These are phyloP conservation scores for Amphilophus citrinellus DNA, from an alignment of 2,113 vertebrate genomes.

Conservation along the genomic window DNA sequence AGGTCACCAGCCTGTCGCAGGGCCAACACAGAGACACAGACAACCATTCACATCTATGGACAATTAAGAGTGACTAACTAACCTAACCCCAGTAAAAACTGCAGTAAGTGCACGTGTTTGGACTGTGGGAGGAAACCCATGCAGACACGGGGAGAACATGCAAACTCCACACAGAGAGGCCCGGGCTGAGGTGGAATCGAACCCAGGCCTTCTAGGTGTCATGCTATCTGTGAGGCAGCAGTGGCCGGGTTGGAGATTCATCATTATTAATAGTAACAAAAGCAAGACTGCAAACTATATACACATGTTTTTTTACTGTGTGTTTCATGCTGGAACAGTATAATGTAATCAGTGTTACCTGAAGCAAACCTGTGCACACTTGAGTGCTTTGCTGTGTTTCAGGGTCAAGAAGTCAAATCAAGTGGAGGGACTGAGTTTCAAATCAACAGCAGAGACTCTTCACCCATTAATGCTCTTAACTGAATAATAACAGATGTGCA, in stretches of 20 bases:
- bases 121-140: too few species aligned
- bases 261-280: background rate
- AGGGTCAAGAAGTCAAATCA: background rate
- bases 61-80: too few species aligned
- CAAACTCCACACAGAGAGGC: too few species aligned
- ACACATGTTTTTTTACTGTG: background rate
- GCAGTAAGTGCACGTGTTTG: too few species aligned
- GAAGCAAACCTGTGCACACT: background rate
- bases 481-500: slow-evolving; percentile 4
- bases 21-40: too few species aligned
- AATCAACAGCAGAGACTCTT: background rate
- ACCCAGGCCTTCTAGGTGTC: too few species aligned
- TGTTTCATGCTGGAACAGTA: background rate
- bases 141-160: too few species aligned
- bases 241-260: background rate
- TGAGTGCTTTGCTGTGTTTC: background rate
- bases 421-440: background rate
- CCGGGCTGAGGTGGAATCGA: too few species aligned
- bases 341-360: background rate
- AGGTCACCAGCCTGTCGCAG: too few species aligned
- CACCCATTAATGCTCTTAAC: background rate
- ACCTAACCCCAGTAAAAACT: too few species aligned
- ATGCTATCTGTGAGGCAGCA: too few species aligned
- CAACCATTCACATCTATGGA: too few species aligned
- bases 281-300: background rate